Percentiles rank a stretch among this genome's conserved stretches.
Conservation (phyloP, 2,888 invertebrate species). For the Pachydiplax longipennis region DNA sequence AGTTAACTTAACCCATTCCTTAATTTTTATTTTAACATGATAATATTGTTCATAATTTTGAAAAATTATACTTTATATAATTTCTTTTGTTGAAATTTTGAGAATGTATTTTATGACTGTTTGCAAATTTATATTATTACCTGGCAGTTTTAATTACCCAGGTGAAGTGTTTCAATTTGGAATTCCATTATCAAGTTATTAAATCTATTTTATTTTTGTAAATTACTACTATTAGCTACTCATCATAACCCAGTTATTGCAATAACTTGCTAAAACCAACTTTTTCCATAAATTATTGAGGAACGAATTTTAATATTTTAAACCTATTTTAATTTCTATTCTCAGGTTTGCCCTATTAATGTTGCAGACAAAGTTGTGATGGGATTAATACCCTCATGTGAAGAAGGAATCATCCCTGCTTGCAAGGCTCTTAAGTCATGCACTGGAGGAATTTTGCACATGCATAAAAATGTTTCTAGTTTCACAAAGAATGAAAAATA, state of each 20-base stretch:
- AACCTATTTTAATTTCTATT: background rate
- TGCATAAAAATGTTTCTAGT: slow-evolving; percentile 62
- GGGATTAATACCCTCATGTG: slow-evolving; percentile 65
- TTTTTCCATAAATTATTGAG: background rate
- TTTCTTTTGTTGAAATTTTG: background rate
- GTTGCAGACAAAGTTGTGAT: slow-evolving; percentile 66
- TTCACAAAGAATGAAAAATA: background rate
- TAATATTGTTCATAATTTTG: no score
- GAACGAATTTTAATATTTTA: background rate
- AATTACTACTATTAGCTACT: background rate
- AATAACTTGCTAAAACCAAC: no score
- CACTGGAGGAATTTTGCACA: slow-evolving; percentile 63
- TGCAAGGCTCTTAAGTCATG: slow-evolving; percentile 60
- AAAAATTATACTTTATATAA: background rate
- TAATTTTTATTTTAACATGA: no score
- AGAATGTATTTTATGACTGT: background rate
- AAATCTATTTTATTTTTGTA: background rate
- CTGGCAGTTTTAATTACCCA: background rate
- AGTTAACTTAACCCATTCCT: no score
- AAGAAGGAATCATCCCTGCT: slow-evolving; percentile 62
- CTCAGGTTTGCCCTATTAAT: slow-evolving; percentile 60
- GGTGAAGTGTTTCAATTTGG: background rate
- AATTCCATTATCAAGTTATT: background rate
- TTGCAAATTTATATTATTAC: background rate
- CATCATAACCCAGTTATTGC: no score